Base-by-base conservation (phyloP, 2,113 vertebrate species). In the Rhea americana region DNA sequence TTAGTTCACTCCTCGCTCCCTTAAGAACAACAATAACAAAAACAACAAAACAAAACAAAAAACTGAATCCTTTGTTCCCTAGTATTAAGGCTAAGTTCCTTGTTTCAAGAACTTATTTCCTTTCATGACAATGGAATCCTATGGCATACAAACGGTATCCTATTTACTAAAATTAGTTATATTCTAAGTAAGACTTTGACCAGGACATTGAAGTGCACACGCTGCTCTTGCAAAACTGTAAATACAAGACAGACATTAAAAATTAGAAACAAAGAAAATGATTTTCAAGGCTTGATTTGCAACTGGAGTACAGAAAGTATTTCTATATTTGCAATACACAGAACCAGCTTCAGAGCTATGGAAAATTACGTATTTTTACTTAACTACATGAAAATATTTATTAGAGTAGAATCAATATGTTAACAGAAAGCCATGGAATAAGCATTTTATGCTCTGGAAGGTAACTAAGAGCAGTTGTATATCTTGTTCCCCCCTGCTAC, bases 221-320 rank as follows among this genome's bases (percentile, higher is more conserved):
- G 26, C 76, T 79, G 35, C 32, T 82, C 90, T 87, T 84, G 82
- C 65, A 91, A 72, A 94, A 88, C 85, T 82, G 76, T 85, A 93
- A 95, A 87, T 24, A 39, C 70, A 50, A 71, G 70, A 43, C 59
- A 66, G 15, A 77, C 11, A 53, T 37, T 86, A 82, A 55, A 67
- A 78, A 35, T 35, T 62, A 77, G 30, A 55, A 83, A 76, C 45
- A 26, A 82, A 68, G 56, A 84, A 88, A 93, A 81, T 11, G 58
- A 8, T 37, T 70, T 70, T 58, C 48, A 84, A 45, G 78, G 48
- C 25, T 19, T 28, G 21, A 71, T 83, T 59, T 91, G n/a, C 22
- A 82, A 84, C 70, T 79, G 37, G 45, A 91, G 48, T 39, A 85
- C 18, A 47, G 11, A 8, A 91, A 93, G 37, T 82, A 24, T 7